A percentile compares a stretch with the other conserved stretches of the same genome.
These are phyloP conservation scores for Masticophis lateralis DNA, from an alignment of 2,797 vertebrate genomes.

Conservation along the genomic window DNA sequence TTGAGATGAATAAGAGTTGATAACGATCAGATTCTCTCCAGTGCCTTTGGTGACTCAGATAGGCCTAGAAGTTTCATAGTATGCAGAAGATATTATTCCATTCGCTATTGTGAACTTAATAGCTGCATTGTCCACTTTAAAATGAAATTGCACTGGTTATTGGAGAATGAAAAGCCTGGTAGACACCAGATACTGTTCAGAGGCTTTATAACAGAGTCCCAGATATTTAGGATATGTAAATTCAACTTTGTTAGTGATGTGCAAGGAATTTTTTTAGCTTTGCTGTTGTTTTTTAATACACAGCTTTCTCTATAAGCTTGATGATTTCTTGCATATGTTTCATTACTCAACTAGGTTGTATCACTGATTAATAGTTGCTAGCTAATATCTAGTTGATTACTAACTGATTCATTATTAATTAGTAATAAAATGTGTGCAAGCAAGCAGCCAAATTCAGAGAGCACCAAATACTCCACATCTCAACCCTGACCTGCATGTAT, in stretches of 20 bases:
- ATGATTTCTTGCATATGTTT: not conserved
- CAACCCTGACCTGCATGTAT: not conserved
- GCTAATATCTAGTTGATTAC: not conserved
- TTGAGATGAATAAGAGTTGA: not conserved
- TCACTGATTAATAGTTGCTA: not conserved
- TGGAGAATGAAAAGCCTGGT: not conserved
- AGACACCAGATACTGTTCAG: not conserved
- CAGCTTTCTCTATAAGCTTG: not conserved
- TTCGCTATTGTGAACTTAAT: not conserved
- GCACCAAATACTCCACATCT: not conserved
- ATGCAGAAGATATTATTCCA: not conserved
- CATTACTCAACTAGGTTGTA: not conserved
- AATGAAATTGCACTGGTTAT: not conserved
- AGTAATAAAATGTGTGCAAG: not conserved
- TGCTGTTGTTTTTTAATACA: not conserved
- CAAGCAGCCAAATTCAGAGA: not conserved
- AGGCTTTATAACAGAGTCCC: not conserved
- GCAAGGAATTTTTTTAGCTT: not conserved
- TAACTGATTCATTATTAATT: not conserved
- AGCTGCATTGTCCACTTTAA: not conserved
- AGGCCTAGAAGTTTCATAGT: not conserved
- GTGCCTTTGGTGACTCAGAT: not conserved
- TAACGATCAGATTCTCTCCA: not conserved
- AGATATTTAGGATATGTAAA: not conserved
- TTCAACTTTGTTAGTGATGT: not conserved